A percentile compares a stretch with the other conserved stretches of the same genome.
Evolutionary conservation across 2,888 invertebrate genomes (phyloP).

Genomic region (Ochropleura plecta): DNA sequence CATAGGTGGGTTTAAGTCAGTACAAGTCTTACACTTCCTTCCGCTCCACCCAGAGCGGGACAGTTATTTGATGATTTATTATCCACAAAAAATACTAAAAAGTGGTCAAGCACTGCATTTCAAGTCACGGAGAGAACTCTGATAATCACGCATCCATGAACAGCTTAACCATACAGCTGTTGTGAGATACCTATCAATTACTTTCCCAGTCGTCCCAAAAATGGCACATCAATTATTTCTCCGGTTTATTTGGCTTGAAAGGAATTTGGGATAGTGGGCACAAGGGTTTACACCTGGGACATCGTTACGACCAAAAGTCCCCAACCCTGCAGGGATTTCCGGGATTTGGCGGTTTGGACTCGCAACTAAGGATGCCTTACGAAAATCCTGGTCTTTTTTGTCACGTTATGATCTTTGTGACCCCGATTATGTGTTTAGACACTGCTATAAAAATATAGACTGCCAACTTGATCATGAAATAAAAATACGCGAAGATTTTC

Average conservation of each 20-base stretch:
- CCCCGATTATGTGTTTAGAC: constrained; percentile 62
- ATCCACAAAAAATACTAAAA: too few relatives aligned
- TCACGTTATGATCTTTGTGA: constrained; percentile 56
- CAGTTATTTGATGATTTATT: too few relatives aligned
- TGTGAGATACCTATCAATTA: constrained; percentile 13
- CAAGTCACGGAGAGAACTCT: neutral
- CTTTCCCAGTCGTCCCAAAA: constrained; percentile 45
- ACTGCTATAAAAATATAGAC: constrained; percentile 59
- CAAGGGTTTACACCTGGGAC: constrained; percentile 71
- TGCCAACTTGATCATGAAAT: constrained; percentile 45
- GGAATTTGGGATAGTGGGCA: constrained; percentile 58
- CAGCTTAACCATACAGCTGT: neutral
- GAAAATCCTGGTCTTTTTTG: constrained; percentile 43
- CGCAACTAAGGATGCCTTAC: constrained; percentile 62
- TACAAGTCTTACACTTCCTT: too few relatives aligned
- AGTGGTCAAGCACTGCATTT: neutral
- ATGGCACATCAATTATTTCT: constrained; percentile 67
- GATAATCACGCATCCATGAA: neutral
- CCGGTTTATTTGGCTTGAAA: constrained; percentile 62
- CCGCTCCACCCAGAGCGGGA: too few relatives aligned
- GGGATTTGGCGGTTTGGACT: constrained; percentile 64
- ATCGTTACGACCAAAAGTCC: constrained; percentile 66
- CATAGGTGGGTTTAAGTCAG: too few relatives aligned
- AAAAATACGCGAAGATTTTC: constrained; percentile 61
- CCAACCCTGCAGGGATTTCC: constrained; percentile 58